Evolutionary conservation across 2,888 invertebrate species (phyloP).

Genomic region (Ophion obscuratus): DNA sequence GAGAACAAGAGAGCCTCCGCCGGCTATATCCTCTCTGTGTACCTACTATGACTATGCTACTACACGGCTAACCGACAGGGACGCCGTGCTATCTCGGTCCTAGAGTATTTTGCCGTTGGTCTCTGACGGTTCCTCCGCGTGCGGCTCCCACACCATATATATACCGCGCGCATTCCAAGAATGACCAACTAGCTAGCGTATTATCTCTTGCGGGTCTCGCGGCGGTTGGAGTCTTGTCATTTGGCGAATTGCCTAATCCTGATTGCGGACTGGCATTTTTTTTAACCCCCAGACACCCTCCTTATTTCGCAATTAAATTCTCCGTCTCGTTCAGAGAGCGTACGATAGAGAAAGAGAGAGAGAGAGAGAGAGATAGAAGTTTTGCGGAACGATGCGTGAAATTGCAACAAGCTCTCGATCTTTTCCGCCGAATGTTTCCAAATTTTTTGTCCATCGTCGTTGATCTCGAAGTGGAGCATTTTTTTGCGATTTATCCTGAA

Average conservation of each 20-base stretch:
- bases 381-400: conserved; percentile 11
- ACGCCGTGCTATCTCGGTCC: conserved; percentile 4
- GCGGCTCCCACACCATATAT: conserved; percentile 2
- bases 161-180: conserved; percentile 54
- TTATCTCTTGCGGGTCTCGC: conserved; percentile 47
- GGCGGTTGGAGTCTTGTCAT: conserved; percentile 56
- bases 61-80: background rate
- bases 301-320: conserved; percentile 10
- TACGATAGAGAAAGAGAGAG: background rate
- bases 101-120: conserved; percentile 40
- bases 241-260: conserved; percentile 47
- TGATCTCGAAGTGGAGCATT: background rate
- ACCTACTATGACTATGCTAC: conserved; percentile 37
- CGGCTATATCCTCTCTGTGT: conserved; percentile 39
- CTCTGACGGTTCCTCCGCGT: conserved; percentile 9
- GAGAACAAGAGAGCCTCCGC: conserved; percentile 45
- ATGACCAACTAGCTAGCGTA: conserved; percentile 44
- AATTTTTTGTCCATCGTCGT: background rate
- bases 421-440: background rate
- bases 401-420: background rate
- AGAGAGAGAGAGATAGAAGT: background rate
- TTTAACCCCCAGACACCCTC: background rate
- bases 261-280: conserved; percentile 24
- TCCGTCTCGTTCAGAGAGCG: background rate
- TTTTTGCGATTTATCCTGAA: too few species aligned